Percentiles rank a stretch among this genome's conserved stretches.
These are phyloP conservation scores for Podarcis lilfordi DNA, from an alignment of 2,797 vertebrate genomes.

Conservation along the genomic window DNA sequence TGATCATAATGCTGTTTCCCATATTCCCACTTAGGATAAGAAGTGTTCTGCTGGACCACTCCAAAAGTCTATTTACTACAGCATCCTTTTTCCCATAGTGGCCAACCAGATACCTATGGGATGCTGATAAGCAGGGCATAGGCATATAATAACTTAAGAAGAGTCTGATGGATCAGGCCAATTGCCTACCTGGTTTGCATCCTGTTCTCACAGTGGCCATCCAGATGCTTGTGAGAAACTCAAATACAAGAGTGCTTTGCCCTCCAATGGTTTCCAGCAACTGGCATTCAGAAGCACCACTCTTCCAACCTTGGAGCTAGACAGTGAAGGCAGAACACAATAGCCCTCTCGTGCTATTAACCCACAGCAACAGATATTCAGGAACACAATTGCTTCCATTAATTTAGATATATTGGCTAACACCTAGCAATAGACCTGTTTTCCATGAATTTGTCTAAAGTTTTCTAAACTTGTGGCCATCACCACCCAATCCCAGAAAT, in stretches of 20 bases:
- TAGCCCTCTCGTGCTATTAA: neutral
- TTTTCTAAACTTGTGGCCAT: neutral
- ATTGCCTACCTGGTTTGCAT: too few relatives aligned
- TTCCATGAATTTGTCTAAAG: neutral
- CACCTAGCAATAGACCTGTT: neutral
- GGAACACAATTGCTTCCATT: neutral
- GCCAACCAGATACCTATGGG: neutral
- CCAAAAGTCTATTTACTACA: neutral
- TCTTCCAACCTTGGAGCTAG: too few relatives aligned
- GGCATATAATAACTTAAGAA: too few relatives aligned
- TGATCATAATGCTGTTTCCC: neutral
- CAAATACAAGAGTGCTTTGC: too few relatives aligned
- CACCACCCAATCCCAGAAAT: neutral
- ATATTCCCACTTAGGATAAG: neutral
- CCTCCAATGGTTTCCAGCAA: too few relatives aligned
- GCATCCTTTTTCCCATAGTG: neutral
- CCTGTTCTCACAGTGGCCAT: too few relatives aligned
- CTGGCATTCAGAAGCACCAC: too few relatives aligned
- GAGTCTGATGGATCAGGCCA: too few relatives aligned
- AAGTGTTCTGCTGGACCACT: too few relatives aligned
- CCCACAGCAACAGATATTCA: neutral
- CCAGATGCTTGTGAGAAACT: too few relatives aligned
- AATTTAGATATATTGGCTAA: neutral
- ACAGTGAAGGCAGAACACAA: neutral
- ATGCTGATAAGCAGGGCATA: neutral